These are phyloP conservation scores for Cryptomyrus ogoouensis DNA, from an alignment of 2,113 vertebrate species.

Conservation along the genomic window DNA sequence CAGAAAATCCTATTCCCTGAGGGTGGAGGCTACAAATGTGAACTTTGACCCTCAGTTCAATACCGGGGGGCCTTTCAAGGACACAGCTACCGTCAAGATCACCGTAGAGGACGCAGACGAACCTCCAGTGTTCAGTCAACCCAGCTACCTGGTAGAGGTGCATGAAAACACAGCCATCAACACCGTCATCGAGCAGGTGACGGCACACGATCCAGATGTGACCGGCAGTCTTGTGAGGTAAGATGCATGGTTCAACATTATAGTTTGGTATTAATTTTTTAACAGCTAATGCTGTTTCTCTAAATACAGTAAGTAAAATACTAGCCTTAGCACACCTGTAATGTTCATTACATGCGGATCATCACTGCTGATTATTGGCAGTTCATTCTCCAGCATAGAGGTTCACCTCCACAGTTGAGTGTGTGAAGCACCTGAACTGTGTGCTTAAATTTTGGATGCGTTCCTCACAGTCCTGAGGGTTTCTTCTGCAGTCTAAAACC, in stretches of 20 bases:
- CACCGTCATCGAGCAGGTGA: conserved; percentile 81
- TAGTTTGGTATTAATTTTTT: neutral
- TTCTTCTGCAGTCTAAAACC: neutral
- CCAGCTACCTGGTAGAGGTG: conserved; percentile 81
- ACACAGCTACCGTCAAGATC: conserved; percentile 85
- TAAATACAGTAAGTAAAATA: neutral
- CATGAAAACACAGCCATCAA: conserved; percentile 87
- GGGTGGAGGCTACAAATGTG: conserved; percentile 86
- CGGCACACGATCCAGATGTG: conserved; percentile 79
- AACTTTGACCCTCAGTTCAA: conserved; percentile 74
- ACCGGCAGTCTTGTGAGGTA: conserved; percentile 84
- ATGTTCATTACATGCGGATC: neutral
- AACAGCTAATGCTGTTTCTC: neutral
- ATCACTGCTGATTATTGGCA: neutral
- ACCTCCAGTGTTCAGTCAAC: conserved; percentile 81
- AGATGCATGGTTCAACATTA: neutral
- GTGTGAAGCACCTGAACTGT: neutral
- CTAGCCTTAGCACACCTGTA: neutral
- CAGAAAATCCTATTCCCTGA: conserved; percentile 84
- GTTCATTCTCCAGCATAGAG: neutral
- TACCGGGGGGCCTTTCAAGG: conserved; percentile 80
- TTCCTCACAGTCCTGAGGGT: neutral
- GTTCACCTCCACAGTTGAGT: neutral
- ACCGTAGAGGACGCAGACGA: conserved; percentile 87
- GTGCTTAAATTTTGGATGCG: neutral